Evolutionary conservation across 2,888 invertebrate species (phyloP).

Genomic region (Drosophila helvetica): DNA sequence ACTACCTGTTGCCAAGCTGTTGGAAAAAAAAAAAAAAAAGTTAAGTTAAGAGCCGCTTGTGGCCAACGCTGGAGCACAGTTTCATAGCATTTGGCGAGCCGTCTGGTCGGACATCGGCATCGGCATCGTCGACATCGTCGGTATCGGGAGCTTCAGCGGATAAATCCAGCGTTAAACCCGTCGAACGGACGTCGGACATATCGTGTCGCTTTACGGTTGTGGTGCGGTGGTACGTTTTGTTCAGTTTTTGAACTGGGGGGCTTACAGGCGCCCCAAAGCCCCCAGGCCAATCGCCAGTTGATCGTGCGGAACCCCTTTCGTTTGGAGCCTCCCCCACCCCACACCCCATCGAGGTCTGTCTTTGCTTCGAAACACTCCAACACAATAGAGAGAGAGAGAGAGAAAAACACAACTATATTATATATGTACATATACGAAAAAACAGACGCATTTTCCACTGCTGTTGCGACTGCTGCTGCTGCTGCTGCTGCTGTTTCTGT

Average conservation of each 20-base stretch:
- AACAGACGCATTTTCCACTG: slow-evolving; percentile 31
- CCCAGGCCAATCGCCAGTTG: slow-evolving; percentile 57
- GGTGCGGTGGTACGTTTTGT: slow-evolving; percentile 21
- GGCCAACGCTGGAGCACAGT: slow-evolving; percentile 74
- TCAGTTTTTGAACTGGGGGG: slow-evolving; percentile 10
- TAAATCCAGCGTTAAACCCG: slow-evolving; percentile 65
- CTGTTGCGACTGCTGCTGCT: slow-evolving; percentile 30
- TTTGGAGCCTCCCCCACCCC: slow-evolving; percentile 12
- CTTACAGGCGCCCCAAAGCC: slow-evolving; percentile 28
- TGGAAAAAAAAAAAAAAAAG: slow-evolving; percentile 36
- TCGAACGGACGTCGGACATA: slow-evolving; percentile 51
- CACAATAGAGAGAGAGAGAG: slow-evolving; percentile 20
- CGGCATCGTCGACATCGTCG: slow-evolving; percentile 20
- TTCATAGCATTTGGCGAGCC: slow-evolving; percentile 75
- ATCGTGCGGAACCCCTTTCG: slow-evolving; percentile 69
- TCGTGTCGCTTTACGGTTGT: slow-evolving; percentile 69
- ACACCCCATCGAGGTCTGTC: slow-evolving; percentile 37
- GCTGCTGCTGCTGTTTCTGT: slow-evolving; percentile 43
- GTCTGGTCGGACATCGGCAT: slow-evolving; percentile 65
- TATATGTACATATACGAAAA: slow-evolving; percentile 27
- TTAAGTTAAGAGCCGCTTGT: slow-evolving; percentile 77
- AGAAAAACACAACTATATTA: slow-evolving; percentile 12
- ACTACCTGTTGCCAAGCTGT: slow-evolving; percentile 41
- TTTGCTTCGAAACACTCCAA: slow-evolving; percentile 5
- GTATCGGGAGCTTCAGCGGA: slow-evolving; percentile 19